phyloP scores from a whole-genome alignment of 1,140 invertebrate species.

The Drosophila novamexicana region DNA sequence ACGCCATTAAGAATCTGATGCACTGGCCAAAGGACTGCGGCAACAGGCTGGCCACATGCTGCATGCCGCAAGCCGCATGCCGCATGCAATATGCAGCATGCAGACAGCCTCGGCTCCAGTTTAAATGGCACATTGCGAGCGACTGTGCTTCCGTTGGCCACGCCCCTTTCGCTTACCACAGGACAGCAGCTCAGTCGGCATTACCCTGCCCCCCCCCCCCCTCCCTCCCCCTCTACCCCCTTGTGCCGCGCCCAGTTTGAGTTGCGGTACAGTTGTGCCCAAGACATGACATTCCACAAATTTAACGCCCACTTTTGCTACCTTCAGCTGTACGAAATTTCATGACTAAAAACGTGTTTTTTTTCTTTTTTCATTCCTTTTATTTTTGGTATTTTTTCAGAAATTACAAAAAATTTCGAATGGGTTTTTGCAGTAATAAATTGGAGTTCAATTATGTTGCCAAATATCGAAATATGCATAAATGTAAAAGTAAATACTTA shows the following conservation, averaged over 20 bases:
- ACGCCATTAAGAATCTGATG: slow-evolving; percentile 75
- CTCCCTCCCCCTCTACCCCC: not conserved
- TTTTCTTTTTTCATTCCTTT: too few species aligned
- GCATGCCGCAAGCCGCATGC: slow-evolving; percentile 5
- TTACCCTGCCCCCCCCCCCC: not conserved
- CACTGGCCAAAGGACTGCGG: slow-evolving; percentile 22
- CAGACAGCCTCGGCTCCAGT: slow-evolving; percentile 53
- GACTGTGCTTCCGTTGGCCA: slow-evolving; percentile 72
- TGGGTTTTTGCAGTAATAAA: too few species aligned
- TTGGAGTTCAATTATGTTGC: too few species aligned
- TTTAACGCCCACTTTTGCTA: not conserved
- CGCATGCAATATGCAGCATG: not conserved
- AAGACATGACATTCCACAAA: slow-evolving; percentile 47
- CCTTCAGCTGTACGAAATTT: not conserved
- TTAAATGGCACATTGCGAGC: slow-evolving; percentile 73
- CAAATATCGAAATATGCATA: too few species aligned
- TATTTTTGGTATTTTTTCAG: too few species aligned
- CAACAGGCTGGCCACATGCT: slow-evolving; percentile 12
- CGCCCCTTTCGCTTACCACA: slow-evolving; percentile 52
- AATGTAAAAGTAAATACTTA: too few species aligned
- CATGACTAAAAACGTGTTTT: too few species aligned
- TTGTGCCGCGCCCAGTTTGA: not conserved
- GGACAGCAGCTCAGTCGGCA: slow-evolving; percentile 9
- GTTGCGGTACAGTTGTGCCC: slow-evolving; percentile 55
- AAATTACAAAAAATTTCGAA: too few species aligned